Evolutionary conservation across 1,140 invertebrate genomes (phyloP).

Genomic region (Probaryconus sp.): DNA sequence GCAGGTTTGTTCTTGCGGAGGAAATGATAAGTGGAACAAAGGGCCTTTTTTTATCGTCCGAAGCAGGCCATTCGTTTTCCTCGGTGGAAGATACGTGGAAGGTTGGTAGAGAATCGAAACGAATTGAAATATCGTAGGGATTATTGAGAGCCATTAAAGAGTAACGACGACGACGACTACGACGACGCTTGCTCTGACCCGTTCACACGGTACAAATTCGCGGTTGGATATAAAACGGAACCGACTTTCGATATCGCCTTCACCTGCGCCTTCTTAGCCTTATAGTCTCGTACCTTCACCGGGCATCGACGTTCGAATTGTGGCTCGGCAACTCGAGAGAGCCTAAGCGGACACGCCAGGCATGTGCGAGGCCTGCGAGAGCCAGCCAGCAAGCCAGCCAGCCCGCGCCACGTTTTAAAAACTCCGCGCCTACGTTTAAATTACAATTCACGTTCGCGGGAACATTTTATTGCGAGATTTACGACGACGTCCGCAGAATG

Average conservation of each 20-base stretch:
- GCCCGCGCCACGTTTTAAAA: conserved; percentile 47
- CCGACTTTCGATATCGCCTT: conserved; percentile 72
- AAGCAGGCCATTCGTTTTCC: conserved; percentile 8
- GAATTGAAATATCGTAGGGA: conserved; percentile 55
- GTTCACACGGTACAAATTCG: conserved; percentile 73
- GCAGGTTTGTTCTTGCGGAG: conserved; percentile 3
- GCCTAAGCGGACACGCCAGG: too few species aligned
- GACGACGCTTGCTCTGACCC: conserved; percentile 20
- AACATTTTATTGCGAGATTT: conserved; percentile 61
- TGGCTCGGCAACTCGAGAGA: conserved; percentile 26
- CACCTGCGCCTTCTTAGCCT: conserved; percentile 60
- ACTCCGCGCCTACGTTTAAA: conserved; percentile 51
- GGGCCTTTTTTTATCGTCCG: conserved; percentile 20
- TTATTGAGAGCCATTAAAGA: conserved; percentile 53
- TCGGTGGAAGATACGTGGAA: too few species aligned
- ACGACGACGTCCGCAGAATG: conserved; percentile 58
- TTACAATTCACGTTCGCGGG: conserved; percentile 53
- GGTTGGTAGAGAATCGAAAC: too few species aligned
- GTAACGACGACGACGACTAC: conserved; percentile 21
- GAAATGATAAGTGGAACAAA: conserved; percentile 55
- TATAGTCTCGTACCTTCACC: conserved; percentile 34
- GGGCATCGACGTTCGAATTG: conserved; percentile 18
- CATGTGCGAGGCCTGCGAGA: too few species aligned
- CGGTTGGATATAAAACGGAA: conserved; percentile 69
- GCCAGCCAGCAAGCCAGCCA: conserved; percentile 48